These are phyloP conservation scores for Varecia variegata DNA, from an alignment of 2,797 vertebrate genomes.

Conservation along the genomic window DNA sequence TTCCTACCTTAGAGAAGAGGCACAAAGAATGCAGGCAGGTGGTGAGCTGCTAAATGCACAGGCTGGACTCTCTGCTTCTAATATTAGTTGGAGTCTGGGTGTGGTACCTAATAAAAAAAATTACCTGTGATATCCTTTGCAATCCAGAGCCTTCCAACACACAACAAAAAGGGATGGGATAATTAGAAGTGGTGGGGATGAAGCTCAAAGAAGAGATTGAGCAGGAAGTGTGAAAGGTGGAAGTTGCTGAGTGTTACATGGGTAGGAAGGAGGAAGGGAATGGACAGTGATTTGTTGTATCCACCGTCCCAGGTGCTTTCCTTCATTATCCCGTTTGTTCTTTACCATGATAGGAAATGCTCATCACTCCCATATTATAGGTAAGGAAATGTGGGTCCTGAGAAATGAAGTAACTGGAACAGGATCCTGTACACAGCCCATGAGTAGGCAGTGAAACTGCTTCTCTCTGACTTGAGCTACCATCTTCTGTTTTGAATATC, in stretches of 20 bases:
- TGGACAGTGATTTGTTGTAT: neutral
- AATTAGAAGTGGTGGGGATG: neutral
- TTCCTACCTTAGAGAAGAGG: neutral
- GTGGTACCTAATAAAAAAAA: neutral
- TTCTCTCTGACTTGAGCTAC: neutral
- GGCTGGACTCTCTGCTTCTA: neutral
- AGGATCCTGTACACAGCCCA: neutral
- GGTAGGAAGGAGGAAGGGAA: neutral
- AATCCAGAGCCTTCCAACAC: neutral
- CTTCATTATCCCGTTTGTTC: neutral
- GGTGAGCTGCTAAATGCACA: neutral
- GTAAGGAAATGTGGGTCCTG: neutral
- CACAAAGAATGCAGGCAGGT: neutral
- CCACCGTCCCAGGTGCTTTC: neutral
- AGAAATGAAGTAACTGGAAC: neutral
- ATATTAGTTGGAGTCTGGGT: neutral
- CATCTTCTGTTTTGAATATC: neutral
- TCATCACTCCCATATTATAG: neutral
- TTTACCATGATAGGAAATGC: neutral
- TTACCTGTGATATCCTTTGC: neutral
- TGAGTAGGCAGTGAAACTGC: neutral
- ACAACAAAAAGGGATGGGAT: neutral
- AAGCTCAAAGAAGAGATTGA: neutral
- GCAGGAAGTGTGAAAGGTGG: neutral
- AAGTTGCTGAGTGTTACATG: neutral